These are phyloP conservation scores for Drepana arcuata DNA, from an alignment of 1,140 invertebrate genomes.

Conservation along the genomic window DNA sequence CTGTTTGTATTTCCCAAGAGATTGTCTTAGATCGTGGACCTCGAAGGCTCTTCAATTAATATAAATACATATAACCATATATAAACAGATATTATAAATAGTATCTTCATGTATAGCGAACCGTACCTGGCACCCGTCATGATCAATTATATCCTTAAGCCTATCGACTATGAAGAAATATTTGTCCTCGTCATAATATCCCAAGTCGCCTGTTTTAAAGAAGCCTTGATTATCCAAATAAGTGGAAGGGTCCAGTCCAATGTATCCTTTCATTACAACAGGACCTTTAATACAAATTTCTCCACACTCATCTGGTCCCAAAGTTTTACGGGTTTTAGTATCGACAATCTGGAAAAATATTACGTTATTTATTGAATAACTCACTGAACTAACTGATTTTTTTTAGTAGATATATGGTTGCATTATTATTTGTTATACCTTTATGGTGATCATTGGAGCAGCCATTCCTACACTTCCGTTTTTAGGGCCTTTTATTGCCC, in stretches of 20 bases:
- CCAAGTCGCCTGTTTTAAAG: constrained; percentile 86
- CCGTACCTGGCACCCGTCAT: constrained; percentile 74
- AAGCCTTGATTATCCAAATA: constrained; percentile 81
- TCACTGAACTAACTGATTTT: too few relatives aligned
- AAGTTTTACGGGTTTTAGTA: constrained; percentile 66
- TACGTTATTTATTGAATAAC: too few relatives aligned
- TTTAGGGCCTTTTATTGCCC: constrained; percentile 27
- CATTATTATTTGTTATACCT: too few relatives aligned
- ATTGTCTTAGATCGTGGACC: too few relatives aligned
- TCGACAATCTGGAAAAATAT: too few relatives aligned
- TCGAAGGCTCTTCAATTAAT: too few relatives aligned
- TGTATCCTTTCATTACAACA: constrained; percentile 77
- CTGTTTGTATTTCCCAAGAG: too few relatives aligned
- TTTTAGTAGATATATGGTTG: too few relatives aligned
- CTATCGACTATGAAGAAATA: constrained; percentile 82
- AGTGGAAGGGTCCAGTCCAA: constrained; percentile 76
- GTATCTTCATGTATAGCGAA: constrained; percentile 1
- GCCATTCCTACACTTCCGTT: constrained; percentile 40
- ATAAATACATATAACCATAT: too few relatives aligned
- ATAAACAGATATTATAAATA: too few relatives aligned
- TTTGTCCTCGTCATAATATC: constrained; percentile 79
- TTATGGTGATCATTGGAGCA: constrained; percentile 34
- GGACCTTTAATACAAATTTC: constrained; percentile 77
- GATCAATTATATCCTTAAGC: constrained; percentile 86
- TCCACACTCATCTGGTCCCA: constrained; percentile 73